Conservation (phyloP, 2,113 vertebrate genomes). For the Eleginops maclovinus region DNA sequence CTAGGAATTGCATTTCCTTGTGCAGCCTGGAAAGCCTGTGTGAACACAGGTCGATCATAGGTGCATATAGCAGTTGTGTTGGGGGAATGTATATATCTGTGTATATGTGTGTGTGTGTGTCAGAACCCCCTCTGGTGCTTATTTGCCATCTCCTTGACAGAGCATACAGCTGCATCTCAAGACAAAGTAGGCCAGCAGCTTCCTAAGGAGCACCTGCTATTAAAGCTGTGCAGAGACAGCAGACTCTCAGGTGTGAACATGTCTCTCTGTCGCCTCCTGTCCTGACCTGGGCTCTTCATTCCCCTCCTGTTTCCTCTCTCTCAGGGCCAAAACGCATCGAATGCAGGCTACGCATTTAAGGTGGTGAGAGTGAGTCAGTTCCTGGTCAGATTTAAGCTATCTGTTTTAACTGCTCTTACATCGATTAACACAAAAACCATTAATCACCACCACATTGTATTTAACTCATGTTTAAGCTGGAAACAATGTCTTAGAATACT, state of each 20-base stretch:
- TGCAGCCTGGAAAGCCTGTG: constrained; percentile 14
- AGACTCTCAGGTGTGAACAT: constrained; percentile 64
- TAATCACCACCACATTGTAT: too few relatives aligned
- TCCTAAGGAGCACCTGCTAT: constrained; percentile 62
- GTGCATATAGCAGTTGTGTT: constrained; percentile 3
- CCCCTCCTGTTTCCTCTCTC: neutral
- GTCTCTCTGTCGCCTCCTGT: constrained; percentile 25
- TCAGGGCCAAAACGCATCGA: neutral
- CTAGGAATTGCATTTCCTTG: constrained; percentile 13
- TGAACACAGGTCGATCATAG: neutral
- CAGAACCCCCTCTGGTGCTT: constrained; percentile 70
- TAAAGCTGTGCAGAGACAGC: constrained; percentile 73
- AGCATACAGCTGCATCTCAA: constrained; percentile 73
- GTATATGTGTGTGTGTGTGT: constrained; percentile 22
- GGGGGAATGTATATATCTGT: neutral
- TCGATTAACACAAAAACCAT: too few relatives aligned
- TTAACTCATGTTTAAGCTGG: too few relatives aligned
- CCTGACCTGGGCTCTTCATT: constrained; percentile 35
- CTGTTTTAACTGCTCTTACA: too few relatives aligned
- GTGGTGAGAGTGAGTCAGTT: neutral
- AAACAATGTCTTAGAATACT: too few relatives aligned
- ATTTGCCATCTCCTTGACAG: constrained; percentile 73
- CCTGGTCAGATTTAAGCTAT: too few relatives aligned
- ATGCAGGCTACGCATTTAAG: neutral
- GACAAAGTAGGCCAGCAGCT: constrained; percentile 75